Conservation (phyloP, 2,888 invertebrate species). For the Cylindroiulus punctatus region DNA sequence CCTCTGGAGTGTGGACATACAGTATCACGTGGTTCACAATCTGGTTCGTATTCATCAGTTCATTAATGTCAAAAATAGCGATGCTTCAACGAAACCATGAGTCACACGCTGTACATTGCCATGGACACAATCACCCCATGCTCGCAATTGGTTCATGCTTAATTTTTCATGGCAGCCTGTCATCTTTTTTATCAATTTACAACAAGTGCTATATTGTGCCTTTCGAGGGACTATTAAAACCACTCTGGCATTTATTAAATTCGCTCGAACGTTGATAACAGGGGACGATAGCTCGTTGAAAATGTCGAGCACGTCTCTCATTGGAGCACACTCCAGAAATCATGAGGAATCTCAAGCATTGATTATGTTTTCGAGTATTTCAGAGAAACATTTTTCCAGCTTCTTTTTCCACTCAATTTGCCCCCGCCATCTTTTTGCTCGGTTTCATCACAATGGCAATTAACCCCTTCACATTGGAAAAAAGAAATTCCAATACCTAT, state of each 20-base stretch:
- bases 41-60: neutral
- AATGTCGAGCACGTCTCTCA: neutral
- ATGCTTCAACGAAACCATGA: neutral
- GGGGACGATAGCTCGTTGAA: neutral
- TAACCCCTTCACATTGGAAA: neutral
- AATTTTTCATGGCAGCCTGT: conserved; percentile 38
- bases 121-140: conserved; percentile 29
- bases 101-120: conserved; percentile 23
- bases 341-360: conserved; percentile 30
- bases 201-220: conserved; percentile 40
- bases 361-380: conserved; percentile 17
- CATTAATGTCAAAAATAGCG: conserved; percentile 26
- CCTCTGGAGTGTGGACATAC: no score
- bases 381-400: conserved; percentile 11
- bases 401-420: neutral
- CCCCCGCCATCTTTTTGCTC: neutral
- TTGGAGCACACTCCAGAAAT: conserved; percentile 2
- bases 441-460: conserved; percentile 9
- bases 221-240: conserved; percentile 14
- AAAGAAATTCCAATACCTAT: neutral
- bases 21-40: neutral
- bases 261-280: neutral
- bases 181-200: conserved; percentile 25
- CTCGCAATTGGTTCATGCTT: conserved; percentile 11
- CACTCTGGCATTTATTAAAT: conserved; percentile 38